Percentiles rank a stretch among this genome's conserved stretches.
phyloP scores from a whole-genome alignment of 37 sponge, comb jelly and placozoan genomes.

The Tethya wilhelma region DNA sequence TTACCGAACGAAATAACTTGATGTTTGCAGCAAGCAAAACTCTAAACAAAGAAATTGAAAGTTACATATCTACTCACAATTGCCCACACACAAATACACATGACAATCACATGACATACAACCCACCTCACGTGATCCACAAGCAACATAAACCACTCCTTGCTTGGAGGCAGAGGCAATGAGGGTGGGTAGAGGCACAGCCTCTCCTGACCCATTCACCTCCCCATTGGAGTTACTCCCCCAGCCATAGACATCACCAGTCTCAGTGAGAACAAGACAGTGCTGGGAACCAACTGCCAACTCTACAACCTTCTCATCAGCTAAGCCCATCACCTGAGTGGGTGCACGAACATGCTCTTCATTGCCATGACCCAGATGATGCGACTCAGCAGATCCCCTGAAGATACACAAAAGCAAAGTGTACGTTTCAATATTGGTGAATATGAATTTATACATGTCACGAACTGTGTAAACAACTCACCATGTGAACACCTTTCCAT shows the following conservation, averaged over 20 bases:
- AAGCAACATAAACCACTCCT: slow-evolving; percentile 34
- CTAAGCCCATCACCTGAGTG: slow-evolving; percentile 47
- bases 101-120: neutral
- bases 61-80: too few species aligned
- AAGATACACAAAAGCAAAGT: neutral
- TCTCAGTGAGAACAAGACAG: slow-evolving; percentile 58
- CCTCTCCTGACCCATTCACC: slow-evolving; percentile 52
- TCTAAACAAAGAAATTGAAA: slow-evolving; percentile 41
- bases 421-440: too few species aligned
- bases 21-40: slow-evolving; percentile 62
- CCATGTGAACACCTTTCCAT: slow-evolving; percentile 85
- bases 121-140: slow-evolving; percentile 66
- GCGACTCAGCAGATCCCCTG: slow-evolving; percentile 82
- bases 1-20: slow-evolving; percentile 27
- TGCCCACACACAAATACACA: too few species aligned
- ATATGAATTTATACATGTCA: neutral
- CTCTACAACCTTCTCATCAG: slow-evolving; percentile 39
- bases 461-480: too few species aligned
- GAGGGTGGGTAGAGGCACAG: slow-evolving; percentile 44
- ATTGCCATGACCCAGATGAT: slow-evolving; percentile 74
- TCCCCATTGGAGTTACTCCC: slow-evolving; percentile 76
- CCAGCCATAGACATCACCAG: slow-evolving; percentile 82
- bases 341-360: slow-evolving; percentile 57
- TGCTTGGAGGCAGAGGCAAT: slow-evolving; percentile 37
- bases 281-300: slow-evolving; percentile 74